Evolutionary conservation across 2,888 invertebrate genomes (phyloP).

Genomic region (Caenorhabditis afra): DNA sequence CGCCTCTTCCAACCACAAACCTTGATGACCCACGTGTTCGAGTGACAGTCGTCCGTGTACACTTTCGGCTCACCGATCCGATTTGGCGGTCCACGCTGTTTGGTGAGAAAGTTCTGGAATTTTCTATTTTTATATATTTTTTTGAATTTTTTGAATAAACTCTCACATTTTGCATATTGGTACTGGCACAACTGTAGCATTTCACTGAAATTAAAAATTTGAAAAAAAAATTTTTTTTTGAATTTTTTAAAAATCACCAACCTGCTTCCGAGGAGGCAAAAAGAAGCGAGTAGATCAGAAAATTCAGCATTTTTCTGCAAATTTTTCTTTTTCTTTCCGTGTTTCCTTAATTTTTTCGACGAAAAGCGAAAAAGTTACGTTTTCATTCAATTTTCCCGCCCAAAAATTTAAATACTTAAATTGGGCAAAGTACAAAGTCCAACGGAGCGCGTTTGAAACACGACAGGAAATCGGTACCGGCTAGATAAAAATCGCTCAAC

Average conservation of each 20-base stretch:
- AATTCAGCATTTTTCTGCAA: slow-evolving; percentile 35
- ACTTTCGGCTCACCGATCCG: slow-evolving; percentile 70
- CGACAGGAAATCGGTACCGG: too few relatives aligned
- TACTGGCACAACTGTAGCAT: slow-evolving; percentile 79
- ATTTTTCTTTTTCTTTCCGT: too few relatives aligned
- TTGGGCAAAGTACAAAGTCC: too few relatives aligned
- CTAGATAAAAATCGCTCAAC: not conserved
- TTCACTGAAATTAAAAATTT: slow-evolving; percentile 62
- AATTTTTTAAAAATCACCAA: not conserved
- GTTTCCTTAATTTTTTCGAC: too few relatives aligned
- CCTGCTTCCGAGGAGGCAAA: slow-evolving; percentile 27
- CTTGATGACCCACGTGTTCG: slow-evolving; percentile 75
- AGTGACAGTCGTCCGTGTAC: slow-evolving; percentile 77
- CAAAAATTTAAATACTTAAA: too few relatives aligned
- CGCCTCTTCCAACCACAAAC: slow-evolving; percentile 22
- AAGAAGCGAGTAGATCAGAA: slow-evolving; percentile 33
- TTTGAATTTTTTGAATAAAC: too few relatives aligned
- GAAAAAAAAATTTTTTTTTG: slow-evolving; percentile 8
- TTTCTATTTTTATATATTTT: not conserved
- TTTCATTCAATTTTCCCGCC: too few relatives aligned
- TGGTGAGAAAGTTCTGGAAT: slow-evolving; percentile 75
- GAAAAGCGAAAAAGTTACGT: too few relatives aligned
- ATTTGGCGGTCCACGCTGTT: slow-evolving; percentile 73
- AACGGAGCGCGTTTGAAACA: too few relatives aligned
- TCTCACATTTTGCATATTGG: slow-evolving; percentile 74